Evolutionary conservation across 2,797 vertebrate genomes (phyloP).

Genomic region (Notolabrus celidotus): DNA sequence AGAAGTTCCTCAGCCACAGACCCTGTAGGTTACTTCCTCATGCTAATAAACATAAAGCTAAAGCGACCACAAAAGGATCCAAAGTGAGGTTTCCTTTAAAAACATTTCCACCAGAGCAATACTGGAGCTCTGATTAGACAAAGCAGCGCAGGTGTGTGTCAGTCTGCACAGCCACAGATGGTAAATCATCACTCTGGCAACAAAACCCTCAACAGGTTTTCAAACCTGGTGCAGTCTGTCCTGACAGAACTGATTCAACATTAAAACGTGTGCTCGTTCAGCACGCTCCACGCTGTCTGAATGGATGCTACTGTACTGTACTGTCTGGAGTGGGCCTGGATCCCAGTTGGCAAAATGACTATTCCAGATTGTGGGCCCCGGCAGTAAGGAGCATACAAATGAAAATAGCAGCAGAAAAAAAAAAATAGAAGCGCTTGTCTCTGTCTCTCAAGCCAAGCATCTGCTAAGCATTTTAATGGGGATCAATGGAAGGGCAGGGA

Average conservation of each 20-base stretch:
- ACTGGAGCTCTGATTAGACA: neutral
- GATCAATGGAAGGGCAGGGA: conserved; percentile 84
- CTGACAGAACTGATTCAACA: conserved; percentile 36
- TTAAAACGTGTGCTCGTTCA: conserved; percentile 27
- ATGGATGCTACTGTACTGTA: conserved; percentile 73
- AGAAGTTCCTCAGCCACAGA: too few species aligned
- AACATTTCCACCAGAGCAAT: neutral
- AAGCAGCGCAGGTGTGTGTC: conserved; percentile 40
- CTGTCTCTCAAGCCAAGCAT: conserved; percentile 77
- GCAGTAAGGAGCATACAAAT: conserved; percentile 67
- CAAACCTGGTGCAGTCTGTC: conserved; percentile 5
- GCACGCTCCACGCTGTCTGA: conserved; percentile 42
- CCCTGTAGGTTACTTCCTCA: too few species aligned
- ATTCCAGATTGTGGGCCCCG: conserved; percentile 70
- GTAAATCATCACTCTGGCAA: conserved; percentile 27
- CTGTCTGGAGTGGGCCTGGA: conserved; percentile 56
- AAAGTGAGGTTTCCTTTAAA: too few species aligned
- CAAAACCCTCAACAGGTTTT: conserved; percentile 15
- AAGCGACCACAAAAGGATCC: too few species aligned
- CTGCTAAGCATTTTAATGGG: conserved; percentile 86
- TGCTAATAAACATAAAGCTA: too few species aligned
- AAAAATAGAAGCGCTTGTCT: conserved; percentile 49
- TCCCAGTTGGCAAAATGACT: conserved; percentile 78
- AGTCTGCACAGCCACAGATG: conserved; percentile 30
- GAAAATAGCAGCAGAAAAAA: conserved; percentile 67